A percentile compares a stretch with the other conserved stretches of the same genome.
phyloP scores from a whole-genome alignment of 2,113 vertebrate species.

The Pseudorhombus dupliciocellatus region DNA sequence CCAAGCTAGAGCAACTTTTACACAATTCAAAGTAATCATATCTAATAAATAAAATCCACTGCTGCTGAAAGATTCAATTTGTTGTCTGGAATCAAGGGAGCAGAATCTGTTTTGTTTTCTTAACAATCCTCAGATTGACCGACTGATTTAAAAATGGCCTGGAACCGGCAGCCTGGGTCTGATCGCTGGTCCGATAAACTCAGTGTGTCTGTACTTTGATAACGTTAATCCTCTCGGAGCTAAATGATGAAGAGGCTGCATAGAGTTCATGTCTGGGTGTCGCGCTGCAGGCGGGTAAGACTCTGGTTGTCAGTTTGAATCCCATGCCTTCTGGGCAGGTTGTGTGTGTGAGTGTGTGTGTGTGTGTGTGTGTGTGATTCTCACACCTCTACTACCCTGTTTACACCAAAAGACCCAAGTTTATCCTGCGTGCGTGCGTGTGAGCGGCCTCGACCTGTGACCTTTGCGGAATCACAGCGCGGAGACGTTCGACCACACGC shows the following conservation, averaged over 20 bases:
- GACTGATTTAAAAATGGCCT: neutral
- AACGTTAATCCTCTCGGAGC: constrained; percentile 12
- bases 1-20: too few species aligned
- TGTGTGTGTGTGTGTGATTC: constrained; percentile 6
- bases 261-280: constrained; percentile 21
- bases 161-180: neutral
- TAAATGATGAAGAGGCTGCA: constrained; percentile 21
- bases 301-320: constrained; percentile 10
- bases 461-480: neutral
- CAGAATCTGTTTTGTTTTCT: neutral
- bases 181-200: neutral
- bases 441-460: neutral
- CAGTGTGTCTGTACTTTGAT: constrained; percentile 20
- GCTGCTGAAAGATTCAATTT: neutral
- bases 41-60: too few species aligned
- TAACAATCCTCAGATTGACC: neutral
- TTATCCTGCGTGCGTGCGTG: neutral
- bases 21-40: too few species aligned
- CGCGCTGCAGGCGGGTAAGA: neutral
- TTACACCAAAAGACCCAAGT: constrained; percentile 3
- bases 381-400: constrained; percentile 8
- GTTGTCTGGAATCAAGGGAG: neutral
- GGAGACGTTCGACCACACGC: neutral
- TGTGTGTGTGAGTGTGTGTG: neutral
- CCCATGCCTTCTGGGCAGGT: neutral